phyloP scores from a whole-genome alignment of 2,797 vertebrate species.

The Leuciscus waleckii region DNA sequence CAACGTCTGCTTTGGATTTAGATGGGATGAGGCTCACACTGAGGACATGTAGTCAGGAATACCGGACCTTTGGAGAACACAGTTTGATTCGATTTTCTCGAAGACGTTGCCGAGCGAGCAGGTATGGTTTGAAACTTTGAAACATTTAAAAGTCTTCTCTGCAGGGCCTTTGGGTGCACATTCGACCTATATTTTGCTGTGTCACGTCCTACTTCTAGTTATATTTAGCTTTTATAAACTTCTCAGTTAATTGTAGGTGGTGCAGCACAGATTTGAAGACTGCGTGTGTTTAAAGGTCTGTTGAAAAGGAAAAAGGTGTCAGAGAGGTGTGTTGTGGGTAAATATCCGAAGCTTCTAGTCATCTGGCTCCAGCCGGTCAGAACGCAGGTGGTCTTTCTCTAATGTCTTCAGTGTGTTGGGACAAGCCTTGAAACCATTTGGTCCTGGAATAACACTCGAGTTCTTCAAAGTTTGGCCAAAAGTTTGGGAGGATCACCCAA shows the following conservation, averaged over 20 bases:
- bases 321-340: conserved; percentile 32
- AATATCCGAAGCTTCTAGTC: conserved; percentile 55
- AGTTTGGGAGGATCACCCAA: conserved; percentile 40
- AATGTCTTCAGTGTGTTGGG: conserved; percentile 59
- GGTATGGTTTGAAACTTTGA: background rate
- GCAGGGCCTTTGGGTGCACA: background rate
- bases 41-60: conserved; percentile 66
- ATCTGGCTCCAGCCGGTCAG: conserved; percentile 61
- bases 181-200: conserved; percentile 1
- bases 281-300: background rate
- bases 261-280: conserved; percentile 31
- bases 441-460: conserved; percentile 70
- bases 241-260: conserved; percentile 19
- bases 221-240: conserved; percentile 21
- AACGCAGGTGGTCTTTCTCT: conserved; percentile 74
- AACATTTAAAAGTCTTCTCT: background rate
- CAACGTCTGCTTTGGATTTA: conserved; percentile 69
- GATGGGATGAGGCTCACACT: conserved; percentile 57
- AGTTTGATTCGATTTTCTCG: background rate
- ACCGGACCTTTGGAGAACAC: conserved; percentile 15
- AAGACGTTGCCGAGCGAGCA: background rate
- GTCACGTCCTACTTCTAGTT: conserved; percentile 12
- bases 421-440: conserved; percentile 76
- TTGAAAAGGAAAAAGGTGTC: conserved; percentile 29
- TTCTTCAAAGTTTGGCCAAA: conserved; percentile 60